phyloP scores from a whole-genome alignment of 2,113 vertebrate genomes.

The Spea bombifrons region DNA sequence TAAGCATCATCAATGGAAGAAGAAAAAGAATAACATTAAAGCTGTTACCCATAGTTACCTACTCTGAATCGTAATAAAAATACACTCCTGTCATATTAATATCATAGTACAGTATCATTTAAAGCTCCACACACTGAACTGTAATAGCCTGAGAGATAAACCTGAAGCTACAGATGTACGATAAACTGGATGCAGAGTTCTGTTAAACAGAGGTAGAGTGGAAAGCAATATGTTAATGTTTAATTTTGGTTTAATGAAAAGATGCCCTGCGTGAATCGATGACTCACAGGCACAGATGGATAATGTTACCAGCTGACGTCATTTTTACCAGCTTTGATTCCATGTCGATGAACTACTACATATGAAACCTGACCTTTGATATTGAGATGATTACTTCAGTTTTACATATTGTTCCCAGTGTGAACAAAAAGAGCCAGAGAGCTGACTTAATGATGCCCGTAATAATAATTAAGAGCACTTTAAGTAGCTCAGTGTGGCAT shows the following conservation, averaged over 20 bases:
- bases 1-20: too few relatives aligned
- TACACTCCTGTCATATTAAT: too few relatives aligned
- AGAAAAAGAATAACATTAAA: too few relatives aligned
- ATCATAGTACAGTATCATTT: too few relatives aligned
- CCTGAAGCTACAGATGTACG: too few relatives aligned
- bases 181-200: too few relatives aligned
- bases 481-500: neutral
- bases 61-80: too few relatives aligned
- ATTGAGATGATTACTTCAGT: constrained; percentile 6
- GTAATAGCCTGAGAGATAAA: too few relatives aligned
- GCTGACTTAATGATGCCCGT: neutral
- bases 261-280: constrained; percentile 9
- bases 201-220: neutral
- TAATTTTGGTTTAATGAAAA: constrained; percentile 31
- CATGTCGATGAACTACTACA: constrained; percentile 25
- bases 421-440: constrained; percentile 12
- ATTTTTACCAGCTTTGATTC: constrained; percentile 32
- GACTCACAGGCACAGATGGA: constrained; percentile 41
- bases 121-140: too few relatives aligned
- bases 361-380: constrained; percentile 30
- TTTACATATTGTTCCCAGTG: neutral
- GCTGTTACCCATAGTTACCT: too few relatives aligned
- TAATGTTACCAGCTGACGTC: constrained; percentile 38
- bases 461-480: neutral
- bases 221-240: constrained; percentile 24